Percentiles rank a stretch among this genome's conserved stretches.
Conservation (phyloP, 2,888 invertebrate species). For the Phortica okadai region DNA sequence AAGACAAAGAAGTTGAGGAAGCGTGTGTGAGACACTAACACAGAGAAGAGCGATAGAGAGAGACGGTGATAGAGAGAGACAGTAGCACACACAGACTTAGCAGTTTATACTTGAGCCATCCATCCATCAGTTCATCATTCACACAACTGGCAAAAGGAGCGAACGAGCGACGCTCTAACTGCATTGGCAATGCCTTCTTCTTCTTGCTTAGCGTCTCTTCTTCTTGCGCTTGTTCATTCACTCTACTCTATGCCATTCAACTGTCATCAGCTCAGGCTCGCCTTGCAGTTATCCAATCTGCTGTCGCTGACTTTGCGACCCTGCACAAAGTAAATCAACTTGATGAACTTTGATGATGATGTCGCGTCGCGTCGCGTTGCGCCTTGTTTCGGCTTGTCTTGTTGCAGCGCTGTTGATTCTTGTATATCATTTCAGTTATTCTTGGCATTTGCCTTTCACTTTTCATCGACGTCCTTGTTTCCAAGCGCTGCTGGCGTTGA, state of each 20-base stretch:
- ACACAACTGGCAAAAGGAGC: neutral
- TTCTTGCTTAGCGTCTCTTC: neutral
- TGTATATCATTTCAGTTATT: constrained; percentile 3
- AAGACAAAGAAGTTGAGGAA: neutral
- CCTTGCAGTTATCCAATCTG: constrained; percentile 5
- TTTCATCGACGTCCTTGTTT: neutral
- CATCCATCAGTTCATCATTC: constrained; percentile 1
- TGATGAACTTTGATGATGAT: constrained; percentile 30
- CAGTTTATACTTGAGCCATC: neutral
- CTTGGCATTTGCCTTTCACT: neutral
- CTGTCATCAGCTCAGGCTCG: neutral
- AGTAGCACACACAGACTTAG: neutral
- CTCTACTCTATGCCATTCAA: neutral
- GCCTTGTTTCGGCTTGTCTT: neutral
- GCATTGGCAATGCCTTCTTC: neutral
- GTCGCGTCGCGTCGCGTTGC: neutral
- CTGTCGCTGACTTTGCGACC: neutral
- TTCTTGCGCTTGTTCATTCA: neutral
- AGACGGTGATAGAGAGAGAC: neutral
- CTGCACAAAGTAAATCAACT: constrained; percentile 29
- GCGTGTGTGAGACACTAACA: neutral
- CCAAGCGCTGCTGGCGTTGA: neutral
- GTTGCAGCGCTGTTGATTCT: neutral
- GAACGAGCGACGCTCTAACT: neutral
- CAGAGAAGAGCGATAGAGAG: neutral